Evolutionary conservation across 2,888 invertebrate species (phyloP), one percentile per base, ranked within the genome.

Genomic region (Hofmannophila pseudospretella): DNA sequence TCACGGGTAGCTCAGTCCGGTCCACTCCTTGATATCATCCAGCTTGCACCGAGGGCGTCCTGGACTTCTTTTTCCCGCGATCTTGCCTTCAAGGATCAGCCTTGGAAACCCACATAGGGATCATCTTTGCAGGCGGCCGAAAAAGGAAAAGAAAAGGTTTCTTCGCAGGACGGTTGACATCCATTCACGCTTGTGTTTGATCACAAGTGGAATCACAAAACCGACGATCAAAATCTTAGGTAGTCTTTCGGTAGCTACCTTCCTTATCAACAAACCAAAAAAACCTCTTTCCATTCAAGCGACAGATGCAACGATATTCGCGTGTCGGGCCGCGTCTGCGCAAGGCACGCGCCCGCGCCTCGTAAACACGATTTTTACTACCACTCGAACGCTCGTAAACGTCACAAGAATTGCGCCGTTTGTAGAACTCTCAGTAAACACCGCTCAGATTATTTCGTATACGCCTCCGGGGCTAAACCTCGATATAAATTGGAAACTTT

Each of bases 361-460:
- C 76, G 78, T 82, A 79, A 81, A 84, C 80, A 80, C 81, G 76
- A 84, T 82, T 85, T 85, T 86, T 84, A 84, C 79, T 73, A 78
- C 79, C 78, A 69, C 82, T 81, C 71, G 65, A 82, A 70, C 61
- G 75, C 66, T 82, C 84, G 76, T 86, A 81, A 84, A 84, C 74
- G 84, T 85, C 85, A 78, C 77, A 68, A 71, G 76, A 75, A 82
- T 79, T 78, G 80, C 82, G 69, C 79, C 85, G 72, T 82, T 82
- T 84, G 80, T 84, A 82, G 81, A 79, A 74, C 78, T 76, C 75
- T 68, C 77, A 69, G 81, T 77, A 80, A 80, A 82, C 82, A 79
- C 77, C 74, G 75, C 67, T 72, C 72, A 73, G 81, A 81, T 84
- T 81, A 81, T 85, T 84, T 82, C 78, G 80, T 81, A 81, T 74